A percentile compares a stretch with the other conserved stretches of the same genome.
Evolutionary conservation across 2,113 vertebrate species (phyloP).

Genomic region (Perca fluviatilis): DNA sequence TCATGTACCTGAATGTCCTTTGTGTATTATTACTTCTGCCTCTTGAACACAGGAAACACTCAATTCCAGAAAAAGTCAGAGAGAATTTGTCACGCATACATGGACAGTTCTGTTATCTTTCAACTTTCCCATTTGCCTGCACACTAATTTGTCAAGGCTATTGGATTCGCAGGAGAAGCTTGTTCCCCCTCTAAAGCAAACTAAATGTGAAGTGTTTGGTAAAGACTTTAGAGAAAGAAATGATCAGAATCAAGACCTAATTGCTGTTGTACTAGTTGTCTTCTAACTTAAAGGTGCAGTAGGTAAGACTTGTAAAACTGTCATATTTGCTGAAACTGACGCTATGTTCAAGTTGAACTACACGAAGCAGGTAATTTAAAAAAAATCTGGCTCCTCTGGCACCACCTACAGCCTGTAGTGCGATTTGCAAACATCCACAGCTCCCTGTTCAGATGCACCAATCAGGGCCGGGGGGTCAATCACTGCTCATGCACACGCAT

Average conservation of each 20-base stretch:
- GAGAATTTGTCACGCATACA: not conserved
- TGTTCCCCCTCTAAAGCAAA: not conserved
- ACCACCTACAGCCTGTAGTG: no score
- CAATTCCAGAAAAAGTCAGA: not conserved
- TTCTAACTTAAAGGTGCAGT: not conserved
- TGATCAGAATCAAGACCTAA: not conserved
- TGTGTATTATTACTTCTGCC: conserved; percentile 6
- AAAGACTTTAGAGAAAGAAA: not conserved
- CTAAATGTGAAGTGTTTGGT: not conserved
- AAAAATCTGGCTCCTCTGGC: no score
- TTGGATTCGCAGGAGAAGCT: not conserved
- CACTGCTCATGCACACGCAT: no score
- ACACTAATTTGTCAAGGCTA: not conserved
- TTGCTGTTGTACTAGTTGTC: not conserved
- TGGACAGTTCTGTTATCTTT: not conserved
- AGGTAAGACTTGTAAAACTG: no score
- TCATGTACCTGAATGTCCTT: conserved; percentile 2
- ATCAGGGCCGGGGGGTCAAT: no score
- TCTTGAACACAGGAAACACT: conserved; percentile 16
- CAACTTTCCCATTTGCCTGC: not conserved
- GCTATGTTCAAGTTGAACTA: no score
- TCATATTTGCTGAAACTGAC: no score
- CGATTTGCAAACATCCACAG: no score
- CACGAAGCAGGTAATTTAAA: no score
- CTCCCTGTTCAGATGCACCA: no score